Evolutionary conservation across 2,888 invertebrate species (phyloP).

Genomic region (Cheiracanthium punctorium): DNA sequence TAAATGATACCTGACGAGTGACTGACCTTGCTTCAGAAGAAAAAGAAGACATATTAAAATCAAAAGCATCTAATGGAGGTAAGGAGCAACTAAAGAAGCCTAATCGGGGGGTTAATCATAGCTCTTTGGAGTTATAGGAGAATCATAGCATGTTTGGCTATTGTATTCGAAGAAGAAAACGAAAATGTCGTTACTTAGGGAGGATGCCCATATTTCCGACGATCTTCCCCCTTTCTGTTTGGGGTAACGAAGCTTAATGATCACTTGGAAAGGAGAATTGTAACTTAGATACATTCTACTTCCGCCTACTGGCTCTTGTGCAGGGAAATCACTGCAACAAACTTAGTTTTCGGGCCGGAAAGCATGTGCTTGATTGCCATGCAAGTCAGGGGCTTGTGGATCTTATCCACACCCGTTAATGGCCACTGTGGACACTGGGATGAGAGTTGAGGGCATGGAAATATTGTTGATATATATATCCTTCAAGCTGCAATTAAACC

Average conservation of each 20-base stretch:
- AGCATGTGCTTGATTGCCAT: neutral
- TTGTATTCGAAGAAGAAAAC: slow-evolving; percentile 42
- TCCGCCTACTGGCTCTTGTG: slow-evolving; percentile 35
- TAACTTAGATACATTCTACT: slow-evolving; percentile 19
- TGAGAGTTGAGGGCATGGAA: no score
- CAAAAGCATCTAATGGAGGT: slow-evolving; percentile 32
- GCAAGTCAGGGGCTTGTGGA: neutral
- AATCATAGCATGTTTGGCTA: slow-evolving; percentile 45
- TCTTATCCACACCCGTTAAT: neutral
- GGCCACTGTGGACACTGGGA: no score
- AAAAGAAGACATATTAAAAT: slow-evolving; percentile 17
- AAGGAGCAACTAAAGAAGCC: slow-evolving; percentile 20
- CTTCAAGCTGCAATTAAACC: no score
- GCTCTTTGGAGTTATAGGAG: slow-evolving; percentile 33
- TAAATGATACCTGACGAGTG: slow-evolving; percentile 66
- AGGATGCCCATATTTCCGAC: neutral
- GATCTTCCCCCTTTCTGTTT: neutral
- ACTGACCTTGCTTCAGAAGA: slow-evolving; percentile 54
- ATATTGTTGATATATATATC: no score
- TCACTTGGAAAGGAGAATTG: slow-evolving; percentile 17
- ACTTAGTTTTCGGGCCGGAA: slow-evolving; percentile 33
- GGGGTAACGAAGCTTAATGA: slow-evolving; percentile 31
- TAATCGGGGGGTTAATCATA: slow-evolving; percentile 48
- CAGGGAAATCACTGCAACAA: neutral
- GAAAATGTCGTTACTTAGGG: slow-evolving; percentile 47